A percentile compares a stretch with the other conserved stretches of the same genome.
Evolutionary conservation across 2,797 vertebrate species (phyloP).

Genomic region (Acanthopagrus latus): DNA sequence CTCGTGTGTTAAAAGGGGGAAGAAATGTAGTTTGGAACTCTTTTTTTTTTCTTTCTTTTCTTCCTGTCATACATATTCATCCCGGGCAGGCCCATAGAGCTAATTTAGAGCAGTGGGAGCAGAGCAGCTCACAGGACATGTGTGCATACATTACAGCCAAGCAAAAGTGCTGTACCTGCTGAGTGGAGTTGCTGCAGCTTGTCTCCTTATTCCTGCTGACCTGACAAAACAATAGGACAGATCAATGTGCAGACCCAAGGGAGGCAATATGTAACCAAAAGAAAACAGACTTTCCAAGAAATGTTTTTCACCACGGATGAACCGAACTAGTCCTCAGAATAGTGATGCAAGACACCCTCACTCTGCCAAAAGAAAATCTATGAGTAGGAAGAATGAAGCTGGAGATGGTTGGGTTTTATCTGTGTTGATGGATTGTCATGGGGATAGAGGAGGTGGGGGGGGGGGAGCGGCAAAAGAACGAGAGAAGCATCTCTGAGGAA

Average conservation of each 20-base stretch:
- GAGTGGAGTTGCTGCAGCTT: slow-evolving; percentile 31
- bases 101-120: slow-evolving; percentile 54
- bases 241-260: slow-evolving; percentile 48
- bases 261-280: slow-evolving; percentile 33
- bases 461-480: slow-evolving; percentile 11
- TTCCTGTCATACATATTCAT: slow-evolving; percentile 71
- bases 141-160: slow-evolving; percentile 45
- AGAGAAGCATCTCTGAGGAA: slow-evolving; percentile 50
- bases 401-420: slow-evolving; percentile 69
- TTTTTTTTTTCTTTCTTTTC: slow-evolving; percentile 13
- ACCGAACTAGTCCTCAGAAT: slow-evolving; percentile 49
- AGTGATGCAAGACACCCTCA: slow-evolving; percentile 47
- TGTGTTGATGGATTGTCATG: slow-evolving; percentile 74
- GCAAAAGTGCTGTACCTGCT: slow-evolving; percentile 55
- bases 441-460: slow-evolving; percentile 38
- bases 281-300: slow-evolving; percentile 53
- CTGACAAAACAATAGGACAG: slow-evolving; percentile 51
- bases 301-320: slow-evolving; percentile 35
- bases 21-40: slow-evolving; percentile 17
- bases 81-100: slow-evolving; percentile 46
- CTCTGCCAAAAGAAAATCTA: slow-evolving; percentile 56
- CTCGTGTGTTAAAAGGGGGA: slow-evolving; percentile 17
- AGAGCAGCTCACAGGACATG: slow-evolving; percentile 35
- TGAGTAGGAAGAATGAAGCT: slow-evolving; percentile 57
- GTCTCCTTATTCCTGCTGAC: slow-evolving; percentile 57